These are phyloP conservation scores for Callopanchax toddi DNA, from an alignment of 2,113 vertebrate genomes.

Conservation along the genomic window DNA sequence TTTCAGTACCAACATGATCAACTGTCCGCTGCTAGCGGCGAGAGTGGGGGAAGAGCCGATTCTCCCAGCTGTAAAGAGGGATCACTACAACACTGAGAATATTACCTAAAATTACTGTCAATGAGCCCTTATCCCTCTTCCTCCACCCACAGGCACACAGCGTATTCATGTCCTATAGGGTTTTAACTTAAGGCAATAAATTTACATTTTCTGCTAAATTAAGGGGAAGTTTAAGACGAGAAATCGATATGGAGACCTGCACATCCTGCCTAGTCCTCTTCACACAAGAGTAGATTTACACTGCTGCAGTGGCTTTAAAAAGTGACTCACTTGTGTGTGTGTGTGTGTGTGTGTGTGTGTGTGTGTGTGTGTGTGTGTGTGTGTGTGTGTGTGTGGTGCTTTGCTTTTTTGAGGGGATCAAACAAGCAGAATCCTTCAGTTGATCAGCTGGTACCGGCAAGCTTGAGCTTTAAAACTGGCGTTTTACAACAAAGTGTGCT, in stretches of 20 bases:
- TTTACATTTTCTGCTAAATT: slow-evolving; percentile 44
- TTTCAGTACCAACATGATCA: slow-evolving; percentile 79
- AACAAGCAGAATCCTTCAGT: slow-evolving; percentile 61
- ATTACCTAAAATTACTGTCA: slow-evolving; percentile 25
- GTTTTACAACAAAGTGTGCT: slow-evolving; percentile 69
- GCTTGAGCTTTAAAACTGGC: slow-evolving; percentile 68
- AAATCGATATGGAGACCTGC: slow-evolving; percentile 24
- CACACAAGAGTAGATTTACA: no score
- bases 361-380: no score
- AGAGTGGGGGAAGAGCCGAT: slow-evolving; percentile 47
- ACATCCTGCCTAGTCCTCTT: slow-evolving; percentile 28
- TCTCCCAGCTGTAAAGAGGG: not conserved
- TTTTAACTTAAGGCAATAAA: slow-evolving; percentile 77
- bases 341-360: no score
- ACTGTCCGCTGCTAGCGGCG: slow-evolving; percentile 64
- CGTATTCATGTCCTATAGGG: slow-evolving; percentile 45
- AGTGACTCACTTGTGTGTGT: slow-evolving; percentile 4
- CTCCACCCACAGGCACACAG: slow-evolving; percentile 62
- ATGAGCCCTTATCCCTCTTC: slow-evolving; percentile 59
- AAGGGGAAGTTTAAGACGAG: not conserved
- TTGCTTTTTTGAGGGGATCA: slow-evolving; percentile 6
- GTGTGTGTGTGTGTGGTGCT: no score
- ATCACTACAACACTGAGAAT: slow-evolving; percentile 23
- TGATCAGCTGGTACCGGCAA: slow-evolving; percentile 78
- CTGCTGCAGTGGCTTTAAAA: slow-evolving; percentile 60